Percentiles rank a stretch among this genome's conserved stretches.
Conservation (phyloP, 2,888 invertebrate species). For the Rhagophthalmus giganteus region DNA sequence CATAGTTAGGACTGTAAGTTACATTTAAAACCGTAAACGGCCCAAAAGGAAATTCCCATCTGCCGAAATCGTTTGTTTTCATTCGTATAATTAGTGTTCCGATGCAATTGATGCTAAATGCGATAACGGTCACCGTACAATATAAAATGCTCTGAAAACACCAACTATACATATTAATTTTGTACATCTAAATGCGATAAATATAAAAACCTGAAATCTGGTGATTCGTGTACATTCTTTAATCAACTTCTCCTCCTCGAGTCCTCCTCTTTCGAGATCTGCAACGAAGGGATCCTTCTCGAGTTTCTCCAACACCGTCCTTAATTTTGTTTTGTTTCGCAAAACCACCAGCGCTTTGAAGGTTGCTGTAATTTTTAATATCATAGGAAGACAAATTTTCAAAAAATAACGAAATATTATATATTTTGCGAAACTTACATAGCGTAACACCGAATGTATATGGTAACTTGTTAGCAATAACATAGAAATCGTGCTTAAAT, state of each 20-base stretch:
- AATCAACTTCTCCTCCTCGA: slow-evolving; percentile 1
- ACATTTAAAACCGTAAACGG: slow-evolving; percentile 17
- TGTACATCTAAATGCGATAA: no score
- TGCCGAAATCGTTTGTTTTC: slow-evolving; percentile 1
- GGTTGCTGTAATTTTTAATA: no score
- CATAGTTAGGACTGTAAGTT: slow-evolving; percentile 8
- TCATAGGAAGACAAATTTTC: no score
- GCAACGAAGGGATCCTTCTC: neutral
- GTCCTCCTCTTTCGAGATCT: slow-evolving; percentile 6
- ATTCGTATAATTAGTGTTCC: neutral
- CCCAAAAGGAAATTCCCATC: slow-evolving; percentile 14
- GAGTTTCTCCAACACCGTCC: slow-evolving; percentile 1
- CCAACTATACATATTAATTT: neutral
- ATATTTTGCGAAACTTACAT: no score
- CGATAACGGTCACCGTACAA: no score
- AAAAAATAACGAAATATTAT: no score
- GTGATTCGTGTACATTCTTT: slow-evolving; percentile 4
- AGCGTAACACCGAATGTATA: no score
- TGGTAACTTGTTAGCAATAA: no score
- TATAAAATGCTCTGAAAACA: neutral
- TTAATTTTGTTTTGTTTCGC: neutral
- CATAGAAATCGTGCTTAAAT: no score
- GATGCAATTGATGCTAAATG: no score
- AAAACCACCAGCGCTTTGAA: no score
- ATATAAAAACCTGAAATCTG: neutral